A percentile compares a stretch with the other conserved stretches of the same genome.
Evolutionary conservation across 2,113 vertebrate genomes (phyloP).

Genomic region (Ovis aries): ARS-UI_Ramb_v3.0 NC_056080.1:108287501-108288000

Average conservation of each 20-base stretch:
- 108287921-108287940: neutral
- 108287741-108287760: neutral
- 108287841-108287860: constrained; percentile 2
- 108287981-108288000: neutral
- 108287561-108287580: neutral
- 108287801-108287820: neutral
- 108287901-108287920: neutral
- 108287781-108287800: constrained; percentile 4
- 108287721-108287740: neutral
- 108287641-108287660: neutral
- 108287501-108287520: neutral
- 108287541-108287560: neutral
- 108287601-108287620: neutral
- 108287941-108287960: neutral
- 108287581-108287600: neutral
- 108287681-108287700: neutral
- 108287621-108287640: neutral
- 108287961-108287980: neutral
- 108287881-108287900: neutral
- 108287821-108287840: neutral
- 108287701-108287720: neutral
- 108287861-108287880: neutral
- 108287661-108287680: neutral
- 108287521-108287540: neutral
- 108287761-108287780: constrained; percentile 10